These are phyloP conservation scores for Myioborus miniatus DNA, from an alignment of 2,797 vertebrate genomes.

Conservation along the genomic window DNA sequence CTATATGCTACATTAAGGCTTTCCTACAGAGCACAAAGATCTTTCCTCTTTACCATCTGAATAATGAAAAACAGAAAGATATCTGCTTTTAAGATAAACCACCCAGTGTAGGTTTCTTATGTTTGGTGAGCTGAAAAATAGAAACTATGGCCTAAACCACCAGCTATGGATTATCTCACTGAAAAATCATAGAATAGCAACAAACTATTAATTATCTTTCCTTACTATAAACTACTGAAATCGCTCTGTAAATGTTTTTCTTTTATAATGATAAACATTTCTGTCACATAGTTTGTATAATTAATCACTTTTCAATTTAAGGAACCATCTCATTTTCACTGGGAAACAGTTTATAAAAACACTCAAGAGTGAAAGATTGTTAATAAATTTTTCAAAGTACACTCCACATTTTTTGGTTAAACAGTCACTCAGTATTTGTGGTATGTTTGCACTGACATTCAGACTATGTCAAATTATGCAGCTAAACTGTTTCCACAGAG, in stretches of 20 bases:
- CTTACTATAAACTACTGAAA: constrained; percentile 54
- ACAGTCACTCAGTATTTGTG: not conserved
- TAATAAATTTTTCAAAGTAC: constrained; percentile 42
- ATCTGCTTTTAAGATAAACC: constrained; percentile 9
- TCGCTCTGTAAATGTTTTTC: constrained; percentile 58
- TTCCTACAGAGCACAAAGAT: not conserved
- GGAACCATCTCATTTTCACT: constrained; percentile 36
- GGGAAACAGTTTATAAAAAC: constrained; percentile 60
- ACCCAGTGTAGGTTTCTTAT: not conserved
- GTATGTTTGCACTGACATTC: not conserved
- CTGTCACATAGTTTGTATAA: constrained; percentile 30
- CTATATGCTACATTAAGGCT: not conserved
- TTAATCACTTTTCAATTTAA: constrained; percentile 47
- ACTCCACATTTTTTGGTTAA: not conserved
- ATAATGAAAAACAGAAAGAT: constrained; percentile 8
- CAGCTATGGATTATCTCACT: constrained; percentile 45
- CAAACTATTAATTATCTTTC: constrained; percentile 59
- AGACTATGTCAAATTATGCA: not conserved
- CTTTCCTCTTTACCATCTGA: not conserved
- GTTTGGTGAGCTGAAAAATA: not conserved
- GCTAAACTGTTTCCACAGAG: not conserved
- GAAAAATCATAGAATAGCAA: constrained; percentile 57
- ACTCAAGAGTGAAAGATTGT: constrained; percentile 11
- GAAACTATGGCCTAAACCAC: not conserved
- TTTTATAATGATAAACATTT: constrained; percentile 64